phyloP scores from a whole-genome alignment of 2,113 vertebrate species.

The Cathartes aura region DNA sequence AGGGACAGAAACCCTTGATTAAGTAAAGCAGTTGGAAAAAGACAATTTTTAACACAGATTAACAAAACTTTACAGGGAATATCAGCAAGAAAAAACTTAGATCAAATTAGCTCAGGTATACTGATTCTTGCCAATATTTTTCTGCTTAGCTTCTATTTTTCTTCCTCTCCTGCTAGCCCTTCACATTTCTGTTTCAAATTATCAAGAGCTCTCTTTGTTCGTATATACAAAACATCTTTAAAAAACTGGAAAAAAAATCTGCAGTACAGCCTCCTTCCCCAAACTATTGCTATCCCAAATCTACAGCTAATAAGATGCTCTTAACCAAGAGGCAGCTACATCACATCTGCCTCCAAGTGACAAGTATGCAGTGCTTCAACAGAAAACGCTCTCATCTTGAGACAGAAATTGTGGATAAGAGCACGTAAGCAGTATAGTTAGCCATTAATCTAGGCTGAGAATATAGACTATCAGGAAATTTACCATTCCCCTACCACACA shows the following conservation, averaged over 20 bases:
- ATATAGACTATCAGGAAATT: neutral
- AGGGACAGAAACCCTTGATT: neutral
- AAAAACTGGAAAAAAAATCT: neutral
- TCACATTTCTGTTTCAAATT: neutral
- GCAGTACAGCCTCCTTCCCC: neutral
- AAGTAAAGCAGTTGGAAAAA: neutral
- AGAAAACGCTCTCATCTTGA: neutral
- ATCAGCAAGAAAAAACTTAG: neutral
- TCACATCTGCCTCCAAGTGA: neutral
- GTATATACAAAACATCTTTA: neutral
- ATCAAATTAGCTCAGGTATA: neutral
- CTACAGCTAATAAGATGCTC: neutral
- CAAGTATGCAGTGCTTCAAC: neutral
- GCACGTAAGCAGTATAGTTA: neutral
- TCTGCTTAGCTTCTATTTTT: neutral
- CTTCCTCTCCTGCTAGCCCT: neutral
- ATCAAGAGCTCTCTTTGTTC: neutral
- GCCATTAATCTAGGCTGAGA: neutral
- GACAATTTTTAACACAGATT: neutral
- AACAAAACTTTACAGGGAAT: neutral
- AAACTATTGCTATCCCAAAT: neutral
- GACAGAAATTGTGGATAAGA: neutral
- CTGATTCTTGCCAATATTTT: neutral
- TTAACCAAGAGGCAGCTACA: neutral
- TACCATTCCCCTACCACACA: neutral